Conservation (phyloP, 2,888 invertebrate genomes). For the Erebia palarica region DNA sequence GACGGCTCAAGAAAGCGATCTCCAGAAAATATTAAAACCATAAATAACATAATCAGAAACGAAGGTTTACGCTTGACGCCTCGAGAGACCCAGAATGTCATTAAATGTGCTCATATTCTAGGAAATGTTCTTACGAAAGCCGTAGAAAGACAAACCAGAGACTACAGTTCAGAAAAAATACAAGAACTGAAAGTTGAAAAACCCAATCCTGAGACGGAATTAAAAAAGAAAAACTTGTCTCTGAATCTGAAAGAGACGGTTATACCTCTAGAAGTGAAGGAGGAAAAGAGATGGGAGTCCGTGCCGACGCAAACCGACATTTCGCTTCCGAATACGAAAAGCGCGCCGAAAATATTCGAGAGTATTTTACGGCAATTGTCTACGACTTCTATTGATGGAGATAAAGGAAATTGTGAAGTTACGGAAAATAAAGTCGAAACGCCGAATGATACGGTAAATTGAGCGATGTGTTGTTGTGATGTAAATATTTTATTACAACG, state of each 20-base stretch:
- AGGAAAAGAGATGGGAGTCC: conserved; percentile 62
- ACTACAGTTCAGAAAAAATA: conserved; percentile 44
- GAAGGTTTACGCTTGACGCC: conserved; percentile 69
- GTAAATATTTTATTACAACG: background rate
- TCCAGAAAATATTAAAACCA: conserved; percentile 58
- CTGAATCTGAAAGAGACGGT: conserved; percentile 66
- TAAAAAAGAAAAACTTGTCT: conserved; percentile 62
- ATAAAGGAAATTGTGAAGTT: conserved; percentile 27
- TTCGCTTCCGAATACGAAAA: conserved; percentile 73
- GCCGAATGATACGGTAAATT: conserved; percentile 13
- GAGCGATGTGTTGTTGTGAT: background rate
- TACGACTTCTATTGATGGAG: conserved; percentile 63
- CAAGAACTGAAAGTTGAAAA: conserved; percentile 44
- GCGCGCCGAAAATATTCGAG: conserved; percentile 76
- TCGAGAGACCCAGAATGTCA: conserved; percentile 68
- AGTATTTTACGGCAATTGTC: conserved; percentile 71
- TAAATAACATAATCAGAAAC: conserved; percentile 62
- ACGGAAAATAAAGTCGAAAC: conserved; percentile 30
- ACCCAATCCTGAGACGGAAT: conserved; percentile 43
- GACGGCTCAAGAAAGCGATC: conserved; percentile 62
- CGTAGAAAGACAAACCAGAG: conserved; percentile 59
- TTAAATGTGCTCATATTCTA: conserved; percentile 72
- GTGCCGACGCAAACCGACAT: conserved; percentile 76
- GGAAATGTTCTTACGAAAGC: conserved; percentile 68
- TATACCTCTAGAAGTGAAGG: conserved; percentile 55